Evolutionary conservation across 1,140 invertebrate species (phyloP), one percentile per base, ranked within the genome.

Genomic region (Paraescarpia echinospica): DNA sequence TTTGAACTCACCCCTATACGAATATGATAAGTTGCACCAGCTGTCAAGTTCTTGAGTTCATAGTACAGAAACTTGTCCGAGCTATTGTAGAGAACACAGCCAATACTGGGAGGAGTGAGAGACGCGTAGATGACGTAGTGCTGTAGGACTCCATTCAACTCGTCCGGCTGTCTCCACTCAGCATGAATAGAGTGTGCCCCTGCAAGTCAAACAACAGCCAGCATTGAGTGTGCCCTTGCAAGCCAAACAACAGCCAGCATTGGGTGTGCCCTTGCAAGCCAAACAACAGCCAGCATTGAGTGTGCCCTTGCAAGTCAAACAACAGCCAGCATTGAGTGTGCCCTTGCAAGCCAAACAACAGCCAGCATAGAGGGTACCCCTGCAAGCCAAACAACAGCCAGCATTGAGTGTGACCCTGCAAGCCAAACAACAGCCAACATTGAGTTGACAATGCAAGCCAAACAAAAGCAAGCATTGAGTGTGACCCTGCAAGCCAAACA

Each of bases 1-100:
- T 9, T 34, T 34, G 35, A 90, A 90, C 94, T 94, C 93, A 96
- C 95, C 77, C 94, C 93, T 8, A 95, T 89, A 34, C 94, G 94
- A 48, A 96, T 94, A 91, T 94, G 95, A 92, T 96, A 96, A 14
- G 94, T 94, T 14, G 94, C 95, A 8, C 95, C 95, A 35, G 95
- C 94, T 12, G 89, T 91, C 6, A 96, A 93, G 22, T 94, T 93
- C 0, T 93, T 59, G 1, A 96, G 92, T 35, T 93, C 91, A 91
- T 94, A 94, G 91, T 94, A 92, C 4, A 94, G 93, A 91, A 94
- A 95, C 22, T 95, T 93, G 51, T 95, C 95, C 5, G 95, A 94
- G 92, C 93, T 95, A 93, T 96, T 96, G 93, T 96, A 95, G n/a
- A 95, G 93, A 1, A 93, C 94, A 31, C 92, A 91, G 5, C 95